Evolutionary conservation across 2,888 invertebrate species (phyloP), one percentile per base, ranked within the genome.

Genomic region (Idaea aversata): DNA sequence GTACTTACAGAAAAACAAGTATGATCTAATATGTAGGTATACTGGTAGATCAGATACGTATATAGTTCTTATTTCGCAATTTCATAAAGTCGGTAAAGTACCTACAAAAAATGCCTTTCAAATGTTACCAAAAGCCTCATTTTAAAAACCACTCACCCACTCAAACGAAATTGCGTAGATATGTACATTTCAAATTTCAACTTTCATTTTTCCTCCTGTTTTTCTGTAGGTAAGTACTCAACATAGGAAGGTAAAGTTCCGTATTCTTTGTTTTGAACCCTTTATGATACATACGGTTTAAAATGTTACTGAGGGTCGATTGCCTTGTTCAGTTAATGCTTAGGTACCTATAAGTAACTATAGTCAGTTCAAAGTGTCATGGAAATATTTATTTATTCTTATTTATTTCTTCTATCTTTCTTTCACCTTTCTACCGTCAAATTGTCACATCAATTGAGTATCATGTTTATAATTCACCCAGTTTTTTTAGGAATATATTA

Each of bases 101-200:
- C 47, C 47, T 47, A 47, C 47, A 4, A 47, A 47, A 47, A 47
- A 47, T 47, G 13, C 47, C 47, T 47, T 47, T 47, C 47, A 47
- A 47, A 47, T 47, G 47, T 47, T 47, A 47, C 47, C 47, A 47
- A 47, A 47, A 47, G 47, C 47, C 47, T 47, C 47, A 47, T 47
- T 47, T 47, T 47, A 47, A 47, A 47, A 47, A 47, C 47, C 47
- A 47, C 47, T 47, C 7, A 47, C 47, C 5, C 47, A 47, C 47
- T 47, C 47, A 47, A 6, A 47, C 47, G 13, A 47, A 47, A 47
- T 47, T 47, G 47, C 47, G 47, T 7, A 47, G 47, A 47, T 47
- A 47, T 13, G 47, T 47, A 47, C 47, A 47, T 47, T 47, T 47
- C 0, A 47, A 47, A 47, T 25, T 25, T 25, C 47, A 47, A 13